Evolutionary conservation across 2,888 invertebrate species (phyloP), one percentile per base, ranked within the genome.

Genomic region (Tiliacea aurago): DNA sequence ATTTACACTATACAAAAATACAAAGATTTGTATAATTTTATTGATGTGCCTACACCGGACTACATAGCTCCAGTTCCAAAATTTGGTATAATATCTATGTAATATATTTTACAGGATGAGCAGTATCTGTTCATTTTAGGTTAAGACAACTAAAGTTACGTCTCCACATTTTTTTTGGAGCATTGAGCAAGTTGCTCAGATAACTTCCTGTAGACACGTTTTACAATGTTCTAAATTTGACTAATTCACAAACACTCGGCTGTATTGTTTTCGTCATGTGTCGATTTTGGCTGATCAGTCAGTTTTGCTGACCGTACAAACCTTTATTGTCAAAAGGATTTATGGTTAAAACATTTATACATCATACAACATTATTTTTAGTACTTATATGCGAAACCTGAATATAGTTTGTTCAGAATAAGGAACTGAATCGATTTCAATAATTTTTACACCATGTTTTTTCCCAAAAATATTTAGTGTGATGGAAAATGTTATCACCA

Each of bases 11-110:
- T 96, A 61, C 88, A 89, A 84, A 95, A 90, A 65, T 90, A 92
- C 85, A 96, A 90, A 37, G 92, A 95, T 37, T 84, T 96, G 53
- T 97, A 97, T 84, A 95, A 94, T 78, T 97, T 97, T 69, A 92
- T 97, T 20, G 88, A 91, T 43, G 85, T 91, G 1, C 97, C 96
- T 0, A 91, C 92, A 0, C 91, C 92, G 47, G 94, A 96, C 6
- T 95, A 96, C 55, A 89, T 88, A 10, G 77, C 95, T 0, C 94
- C 94, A 0, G 94, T 95, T 0, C 96, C 96, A 0, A 88, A 92
- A 58, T 95, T 92, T 76, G 95, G 96, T 95, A 77, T 81, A 73
- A 28, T 28, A 55, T 18, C 9, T n/a, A 18, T 45, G 2, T 71
- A 9, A 37, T 61, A 18, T 18, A 37, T 59, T 58, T 13, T 15